phyloP scores from a whole-genome alignment of 2,888 invertebrate species.

The Drosophila gaucha region DNA sequence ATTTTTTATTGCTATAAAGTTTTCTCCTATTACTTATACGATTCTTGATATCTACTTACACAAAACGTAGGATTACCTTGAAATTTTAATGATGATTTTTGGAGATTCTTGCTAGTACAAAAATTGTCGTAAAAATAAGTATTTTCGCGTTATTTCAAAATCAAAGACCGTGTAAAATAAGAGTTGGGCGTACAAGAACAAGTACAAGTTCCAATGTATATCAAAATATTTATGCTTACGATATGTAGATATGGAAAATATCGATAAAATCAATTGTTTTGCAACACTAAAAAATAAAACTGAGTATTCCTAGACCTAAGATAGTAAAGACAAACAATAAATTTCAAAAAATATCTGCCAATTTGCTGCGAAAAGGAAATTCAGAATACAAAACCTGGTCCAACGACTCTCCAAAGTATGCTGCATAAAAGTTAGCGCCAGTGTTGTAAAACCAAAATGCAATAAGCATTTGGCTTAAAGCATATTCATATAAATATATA shows the following conservation, averaged over 20 bases:
- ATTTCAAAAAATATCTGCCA: neutral
- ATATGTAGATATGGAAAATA: no score
- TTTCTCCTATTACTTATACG: no score
- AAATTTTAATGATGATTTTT: no score
- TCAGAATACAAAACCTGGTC: neutral
- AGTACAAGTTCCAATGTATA: neutral
- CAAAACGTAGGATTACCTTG: no score
- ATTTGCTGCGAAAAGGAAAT: constrained; percentile 4
- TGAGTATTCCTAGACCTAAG: neutral
- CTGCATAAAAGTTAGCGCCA: constrained; percentile 12
- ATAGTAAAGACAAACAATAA: no score
- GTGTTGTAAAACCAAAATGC: constrained; percentile 13
- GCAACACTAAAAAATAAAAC: neutral
- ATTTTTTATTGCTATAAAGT: no score
- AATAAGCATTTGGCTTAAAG: constrained; percentile 14
- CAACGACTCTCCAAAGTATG: constrained; percentile 15
- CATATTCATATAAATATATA: constrained; percentile 34
- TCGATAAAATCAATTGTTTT: neutral
- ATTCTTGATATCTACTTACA: no score
- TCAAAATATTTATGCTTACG: neutral
- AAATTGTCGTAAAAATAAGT: no score
- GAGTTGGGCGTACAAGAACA: no score
- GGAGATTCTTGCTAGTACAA: no score
- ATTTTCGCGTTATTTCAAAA: no score
- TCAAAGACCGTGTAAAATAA: no score